Evolutionary conservation across 1,140 invertebrate genomes (phyloP).

Genomic region (Drosophila funebris): DNA sequence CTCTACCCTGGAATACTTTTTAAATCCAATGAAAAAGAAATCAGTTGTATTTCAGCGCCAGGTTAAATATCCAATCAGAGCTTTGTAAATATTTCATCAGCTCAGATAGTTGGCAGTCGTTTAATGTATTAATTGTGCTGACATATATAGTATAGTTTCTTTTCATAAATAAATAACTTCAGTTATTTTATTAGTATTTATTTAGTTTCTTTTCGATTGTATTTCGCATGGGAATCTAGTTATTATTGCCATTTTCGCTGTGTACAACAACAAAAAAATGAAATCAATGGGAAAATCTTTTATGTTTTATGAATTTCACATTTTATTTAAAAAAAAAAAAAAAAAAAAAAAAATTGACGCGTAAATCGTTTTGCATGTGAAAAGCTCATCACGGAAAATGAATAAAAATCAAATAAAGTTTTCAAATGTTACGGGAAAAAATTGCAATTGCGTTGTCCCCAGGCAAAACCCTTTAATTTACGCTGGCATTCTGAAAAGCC

Average conservation of each 20-base stretch:
- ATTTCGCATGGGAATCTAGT: constrained; percentile 31
- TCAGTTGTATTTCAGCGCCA: background rate
- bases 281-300: constrained; percentile 65
- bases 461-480: constrained; percentile 21
- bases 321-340: constrained; percentile 15
- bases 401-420: constrained; percentile 65
- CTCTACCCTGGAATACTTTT: background rate
- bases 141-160: background rate
- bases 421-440: constrained; percentile 53
- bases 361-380: constrained; percentile 39
- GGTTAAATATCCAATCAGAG: background rate
- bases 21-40: background rate
- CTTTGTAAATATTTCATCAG: constrained; percentile 2
- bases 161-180: constrained; percentile 1
- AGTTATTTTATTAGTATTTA: background rate
- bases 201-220: constrained; percentile 16
- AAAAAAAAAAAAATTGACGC: constrained; percentile 41
- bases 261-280: constrained; percentile 43
- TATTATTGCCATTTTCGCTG: constrained; percentile 43
- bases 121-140: constrained; percentile 9
- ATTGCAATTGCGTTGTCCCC: constrained; percentile 38
- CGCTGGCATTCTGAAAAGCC: background rate
- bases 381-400: constrained; percentile 50
- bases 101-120: background rate
- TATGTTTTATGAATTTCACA: constrained; percentile 44